Conservation (phyloP, 2,797 vertebrate species). For the Buceros bicornis region DNA sequence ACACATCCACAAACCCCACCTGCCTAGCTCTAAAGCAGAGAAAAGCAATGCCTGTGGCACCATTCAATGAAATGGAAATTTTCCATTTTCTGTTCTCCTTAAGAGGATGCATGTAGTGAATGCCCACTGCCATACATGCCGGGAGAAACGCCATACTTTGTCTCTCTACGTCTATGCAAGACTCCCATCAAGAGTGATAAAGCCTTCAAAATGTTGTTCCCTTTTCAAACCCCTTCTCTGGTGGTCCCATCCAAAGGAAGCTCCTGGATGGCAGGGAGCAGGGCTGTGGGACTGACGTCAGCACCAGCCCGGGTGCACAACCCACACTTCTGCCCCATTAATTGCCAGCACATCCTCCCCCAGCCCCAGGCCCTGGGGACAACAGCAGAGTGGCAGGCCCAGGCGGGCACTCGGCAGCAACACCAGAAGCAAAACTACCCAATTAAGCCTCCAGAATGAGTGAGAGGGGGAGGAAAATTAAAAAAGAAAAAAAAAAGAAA, state of each 20-base stretch:
- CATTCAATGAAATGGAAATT: neutral
- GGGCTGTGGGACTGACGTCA: constrained; percentile 75
- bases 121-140: accelerated
- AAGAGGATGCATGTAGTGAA: neutral
- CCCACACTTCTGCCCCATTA: constrained; percentile 87
- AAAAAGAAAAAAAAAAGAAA: neutral
- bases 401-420: constrained; percentile 84
- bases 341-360: constrained; percentile 82
- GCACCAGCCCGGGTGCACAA: constrained; percentile 84
- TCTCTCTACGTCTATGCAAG: neutral
- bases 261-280: constrained; percentile 44
- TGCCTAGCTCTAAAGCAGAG: neutral
- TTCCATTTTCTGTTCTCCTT: neutral
- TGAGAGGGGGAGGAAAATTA: constrained; percentile 23
- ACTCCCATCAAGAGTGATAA: neutral
- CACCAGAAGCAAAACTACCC: constrained; percentile 84
- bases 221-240: constrained; percentile 30
- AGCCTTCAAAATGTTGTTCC: neutral
- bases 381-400: constrained; percentile 85
- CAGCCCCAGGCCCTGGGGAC: constrained; percentile 73
- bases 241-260: constrained; percentile 43
- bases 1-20: neutral
- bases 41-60: neutral
- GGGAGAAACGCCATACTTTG: neutral
- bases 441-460: constrained; percentile 88